These are phyloP conservation scores for Lethrus apterus DNA, from an alignment of 1,140 invertebrate species.

Conservation along the genomic window DNA sequence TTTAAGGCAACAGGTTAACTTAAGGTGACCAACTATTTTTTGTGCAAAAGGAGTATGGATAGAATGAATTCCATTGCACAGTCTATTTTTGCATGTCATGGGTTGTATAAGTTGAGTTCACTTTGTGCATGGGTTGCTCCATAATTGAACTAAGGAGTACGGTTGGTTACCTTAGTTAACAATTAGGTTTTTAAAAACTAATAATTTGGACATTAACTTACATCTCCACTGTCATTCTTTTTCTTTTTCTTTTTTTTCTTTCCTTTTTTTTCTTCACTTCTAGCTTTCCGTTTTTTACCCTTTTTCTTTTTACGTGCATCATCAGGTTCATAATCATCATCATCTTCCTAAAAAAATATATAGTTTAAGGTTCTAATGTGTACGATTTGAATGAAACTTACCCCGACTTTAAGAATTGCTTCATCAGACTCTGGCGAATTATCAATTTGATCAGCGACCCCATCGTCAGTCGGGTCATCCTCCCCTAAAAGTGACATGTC, in stretches of 20 bases:
- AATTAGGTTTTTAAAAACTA: background rate
- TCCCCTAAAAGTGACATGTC: conserved; percentile 48
- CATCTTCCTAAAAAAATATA: conserved; percentile 57
- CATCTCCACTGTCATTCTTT: conserved; percentile 83
- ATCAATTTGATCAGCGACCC: conserved; percentile 53
- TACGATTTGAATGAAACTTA: conserved; percentile 20
- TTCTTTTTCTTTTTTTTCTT: conserved; percentile 91
- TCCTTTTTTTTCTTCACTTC: conserved; percentile 79
- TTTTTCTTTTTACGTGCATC: conserved; percentile 79
- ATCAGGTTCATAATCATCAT: conserved; percentile 80
- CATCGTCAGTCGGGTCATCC: conserved; percentile 59
- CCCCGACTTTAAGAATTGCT: conserved; percentile 40
- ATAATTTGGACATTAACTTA: conserved; percentile 40
- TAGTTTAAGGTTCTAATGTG: background rate
- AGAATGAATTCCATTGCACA: too few species aligned
- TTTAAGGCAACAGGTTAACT: too few species aligned
- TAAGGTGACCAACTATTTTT: too few species aligned
- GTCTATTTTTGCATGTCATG: too few species aligned
- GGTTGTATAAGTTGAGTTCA: too few species aligned
- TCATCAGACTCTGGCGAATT: conserved; percentile 69
- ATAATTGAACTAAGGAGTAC: too few species aligned
- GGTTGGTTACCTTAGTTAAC: background rate
- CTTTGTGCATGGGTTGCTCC: too few species aligned
- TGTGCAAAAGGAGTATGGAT: too few species aligned
- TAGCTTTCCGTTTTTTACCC: conserved; percentile 83